phyloP scores from a whole-genome alignment of 2,888 invertebrate species.

The Sepiola atlantica region DNA sequence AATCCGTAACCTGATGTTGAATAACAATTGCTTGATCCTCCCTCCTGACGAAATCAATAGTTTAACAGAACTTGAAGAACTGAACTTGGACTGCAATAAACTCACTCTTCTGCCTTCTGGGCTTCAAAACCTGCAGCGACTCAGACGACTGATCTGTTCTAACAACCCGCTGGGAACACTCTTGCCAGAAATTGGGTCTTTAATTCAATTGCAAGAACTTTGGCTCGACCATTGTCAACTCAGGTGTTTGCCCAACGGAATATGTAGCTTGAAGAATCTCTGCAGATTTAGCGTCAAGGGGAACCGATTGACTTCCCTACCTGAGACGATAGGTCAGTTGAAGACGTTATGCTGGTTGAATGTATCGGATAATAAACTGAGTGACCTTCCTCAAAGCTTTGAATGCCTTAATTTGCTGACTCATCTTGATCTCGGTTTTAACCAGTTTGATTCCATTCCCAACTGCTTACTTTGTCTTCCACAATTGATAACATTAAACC shows the following conservation, averaged over 20 bases:
- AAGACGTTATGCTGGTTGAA: slow-evolving; percentile 68
- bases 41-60: slow-evolving; percentile 68
- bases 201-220: slow-evolving; percentile 63
- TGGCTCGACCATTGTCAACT: slow-evolving; percentile 70
- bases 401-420: slow-evolving; percentile 59
- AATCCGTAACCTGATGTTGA: slow-evolving; percentile 64
- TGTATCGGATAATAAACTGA: slow-evolving; percentile 67
- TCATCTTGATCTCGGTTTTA: slow-evolving; percentile 68
- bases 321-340: slow-evolving; percentile 62
- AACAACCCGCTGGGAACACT: slow-evolving; percentile 67
- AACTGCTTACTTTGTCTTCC: slow-evolving; percentile 61
- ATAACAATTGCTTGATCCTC: slow-evolving; percentile 71
- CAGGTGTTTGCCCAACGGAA: slow-evolving; percentile 62
- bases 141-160: slow-evolving; percentile 59
- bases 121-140: slow-evolving; percentile 59
- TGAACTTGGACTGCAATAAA: slow-evolving; percentile 71
- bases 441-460: slow-evolving; percentile 65
- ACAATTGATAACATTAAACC: slow-evolving; percentile 59
- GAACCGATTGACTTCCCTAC: slow-evolving; percentile 65
- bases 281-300: slow-evolving; percentile 64
- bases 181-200: slow-evolving; percentile 66
- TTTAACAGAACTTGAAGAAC: slow-evolving; percentile 64
- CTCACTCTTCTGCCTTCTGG: slow-evolving; percentile 71
- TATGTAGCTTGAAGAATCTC: slow-evolving; percentile 63
- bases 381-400: slow-evolving; percentile 62